Evolutionary conservation across 2,888 invertebrate genomes (phyloP).

Genomic region (Abscondita cerata): DNA sequence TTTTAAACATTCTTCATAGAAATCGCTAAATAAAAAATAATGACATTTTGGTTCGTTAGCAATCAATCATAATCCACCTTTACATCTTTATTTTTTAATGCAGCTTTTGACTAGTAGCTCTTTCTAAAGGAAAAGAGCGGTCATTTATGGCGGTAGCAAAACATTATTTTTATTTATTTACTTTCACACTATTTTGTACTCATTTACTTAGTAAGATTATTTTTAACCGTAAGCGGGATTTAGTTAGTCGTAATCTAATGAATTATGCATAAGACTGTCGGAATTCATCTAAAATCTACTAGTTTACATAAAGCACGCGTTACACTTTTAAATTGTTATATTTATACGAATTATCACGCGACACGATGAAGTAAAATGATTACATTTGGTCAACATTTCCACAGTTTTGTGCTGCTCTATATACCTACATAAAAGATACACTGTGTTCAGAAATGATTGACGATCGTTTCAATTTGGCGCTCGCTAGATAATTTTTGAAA

Average conservation of each 20-base stretch:
- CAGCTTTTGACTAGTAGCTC: no score
- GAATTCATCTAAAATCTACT: conserved; percentile 41
- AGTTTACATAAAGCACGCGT: conserved; percentile 43
- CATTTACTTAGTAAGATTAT: conserved; percentile 26
- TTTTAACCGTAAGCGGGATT: conserved; percentile 45
- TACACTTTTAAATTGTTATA: conserved; percentile 39
- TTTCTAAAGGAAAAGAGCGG: no score
- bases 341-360: conserved; percentile 1
- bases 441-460: no score
- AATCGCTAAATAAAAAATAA: conserved; percentile 15
- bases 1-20: conserved; percentile 23
- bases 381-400: no score
- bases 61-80: neutral
- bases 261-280: conserved; percentile 46
- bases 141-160: neutral
- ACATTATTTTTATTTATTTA: conserved; percentile 2
- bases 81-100: conserved; percentile 9
- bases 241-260: conserved; percentile 47
- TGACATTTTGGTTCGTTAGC: neutral
- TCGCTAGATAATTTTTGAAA: no score
- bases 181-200: conserved; percentile 14
- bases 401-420: no score
- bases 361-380: no score
- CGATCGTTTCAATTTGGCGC: no score
- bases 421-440: no score